Evolutionary conservation across 2,113 vertebrate genomes (phyloP).

Genomic region (Capreolus pygargus): DNA sequence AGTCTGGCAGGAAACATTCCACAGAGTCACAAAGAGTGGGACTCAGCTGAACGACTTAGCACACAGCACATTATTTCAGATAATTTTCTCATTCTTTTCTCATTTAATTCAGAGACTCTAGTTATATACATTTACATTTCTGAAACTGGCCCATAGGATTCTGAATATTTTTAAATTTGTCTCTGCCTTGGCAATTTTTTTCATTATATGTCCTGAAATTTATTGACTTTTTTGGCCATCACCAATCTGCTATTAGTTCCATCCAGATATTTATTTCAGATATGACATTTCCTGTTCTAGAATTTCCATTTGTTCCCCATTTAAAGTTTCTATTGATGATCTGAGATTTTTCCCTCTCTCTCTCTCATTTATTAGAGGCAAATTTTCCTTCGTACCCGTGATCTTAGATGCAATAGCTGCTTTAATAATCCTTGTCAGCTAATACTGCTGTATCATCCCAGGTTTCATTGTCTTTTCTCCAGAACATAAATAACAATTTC

Average conservation of each 20-base stretch:
- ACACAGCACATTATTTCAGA: not conserved
- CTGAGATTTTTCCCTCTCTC: not conserved
- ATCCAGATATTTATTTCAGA: not conserved
- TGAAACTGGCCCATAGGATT: not conserved
- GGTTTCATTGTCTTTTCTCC: not conserved
- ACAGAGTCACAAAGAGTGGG: not conserved
- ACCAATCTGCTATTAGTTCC: not conserved
- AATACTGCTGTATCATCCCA: not conserved
- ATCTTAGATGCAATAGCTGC: not conserved
- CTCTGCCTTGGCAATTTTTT: not conserved
- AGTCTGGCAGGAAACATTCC: not conserved
- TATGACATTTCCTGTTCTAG: not conserved
- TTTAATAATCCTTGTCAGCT: not conserved
- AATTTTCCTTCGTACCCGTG: not conserved
- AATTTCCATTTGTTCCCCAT: not conserved
- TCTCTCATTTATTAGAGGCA: not conserved
- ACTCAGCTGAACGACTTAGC: not conserved
- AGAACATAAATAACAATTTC: not conserved
- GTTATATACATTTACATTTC: not conserved
- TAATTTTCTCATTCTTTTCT: not conserved
- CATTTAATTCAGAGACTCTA: not conserved
- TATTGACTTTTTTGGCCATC: not conserved
- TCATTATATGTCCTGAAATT: not conserved
- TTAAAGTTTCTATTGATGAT: not conserved
- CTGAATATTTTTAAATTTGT: not conserved